A percentile compares a stretch with the other conserved stretches of the same genome.
Conservation (phyloP, 2,797 vertebrate genomes). For the Gambusia yucatana region DNA sequence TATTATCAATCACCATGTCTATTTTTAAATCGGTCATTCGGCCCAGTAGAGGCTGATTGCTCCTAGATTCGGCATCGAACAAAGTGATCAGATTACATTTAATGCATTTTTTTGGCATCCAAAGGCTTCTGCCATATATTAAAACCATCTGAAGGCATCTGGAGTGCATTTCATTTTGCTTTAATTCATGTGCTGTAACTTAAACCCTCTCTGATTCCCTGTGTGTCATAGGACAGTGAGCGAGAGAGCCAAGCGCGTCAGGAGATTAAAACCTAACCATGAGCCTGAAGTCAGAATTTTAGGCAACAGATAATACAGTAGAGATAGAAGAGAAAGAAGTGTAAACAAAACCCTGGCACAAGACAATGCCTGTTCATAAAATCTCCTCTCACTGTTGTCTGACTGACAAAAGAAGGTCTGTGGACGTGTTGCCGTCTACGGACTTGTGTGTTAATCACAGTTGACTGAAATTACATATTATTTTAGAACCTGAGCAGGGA, state of each 20-base stretch:
- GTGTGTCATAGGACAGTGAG: conserved; percentile 77
- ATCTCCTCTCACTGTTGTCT: conserved; percentile 68
- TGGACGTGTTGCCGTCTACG: conserved; percentile 65
- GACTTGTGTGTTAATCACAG: conserved; percentile 77
- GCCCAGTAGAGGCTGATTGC: conserved; percentile 79
- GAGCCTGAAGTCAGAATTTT: conserved; percentile 88
- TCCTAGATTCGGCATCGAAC: conserved; percentile 90
- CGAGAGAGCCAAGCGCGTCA: conserved; percentile 77
- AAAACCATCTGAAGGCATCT: conserved; percentile 92
- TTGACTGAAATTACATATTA: conserved; percentile 80
- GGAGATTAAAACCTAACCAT: conserved; percentile 86
- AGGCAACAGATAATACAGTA: conserved; percentile 86
- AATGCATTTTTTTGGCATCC: conserved; percentile 88
- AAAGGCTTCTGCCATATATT: conserved; percentile 91
- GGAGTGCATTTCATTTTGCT: conserved; percentile 93
- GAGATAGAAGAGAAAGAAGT: conserved; percentile 62
- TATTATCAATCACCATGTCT: conserved; percentile 74
- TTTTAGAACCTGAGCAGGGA: conserved; percentile 57
- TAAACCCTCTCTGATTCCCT: conserved; percentile 89
- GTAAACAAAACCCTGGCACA: conserved; percentile 89
- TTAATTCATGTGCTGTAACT: conserved; percentile 95
- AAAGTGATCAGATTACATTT: conserved; percentile 93
- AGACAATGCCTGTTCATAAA: conserved; percentile 81
- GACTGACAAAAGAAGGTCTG: conserved; percentile 79
- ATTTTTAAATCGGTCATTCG: conserved; percentile 87